Base-by-base conservation (phyloP, 2,797 vertebrate genomes). In the Sebastes paucispinis region DNA sequence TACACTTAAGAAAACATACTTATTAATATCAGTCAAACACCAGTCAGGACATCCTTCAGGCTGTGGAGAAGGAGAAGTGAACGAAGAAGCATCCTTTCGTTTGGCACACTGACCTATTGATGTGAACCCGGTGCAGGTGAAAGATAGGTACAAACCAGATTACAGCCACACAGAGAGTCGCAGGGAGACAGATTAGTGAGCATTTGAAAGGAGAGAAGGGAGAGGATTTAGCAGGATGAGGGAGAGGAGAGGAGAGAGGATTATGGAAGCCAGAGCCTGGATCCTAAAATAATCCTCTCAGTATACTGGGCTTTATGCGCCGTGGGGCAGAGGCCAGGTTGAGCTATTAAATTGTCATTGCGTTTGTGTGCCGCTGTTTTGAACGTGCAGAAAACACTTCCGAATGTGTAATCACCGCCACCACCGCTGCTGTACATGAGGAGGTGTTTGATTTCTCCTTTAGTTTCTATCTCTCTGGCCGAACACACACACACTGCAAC, bases 201-300 rank as follows among this genome's bases (percentile, higher is more conserved):
- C 90, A 89, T 94, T 90, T 94, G 93, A 95, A 94, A 94, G 87
- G 82, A 89, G 88, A 94, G 95, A 94, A 91, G 94, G 79, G 87
- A 90, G 83, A 85, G 92, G 94, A 93, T 94, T 95, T 94, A 95
- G 89, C 60, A 62, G 93, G 94, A 95, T 94, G 93, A 94, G 77
- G 79, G 78, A 87, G 90, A 94, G 90, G 89, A 93, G 92, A 89
- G 88, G 80, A 92, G 88, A 91, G 90, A 88, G 94, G 96, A 95
- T 96, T 96, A 96, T 77, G 79, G 83, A 88, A 91, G 91, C 79
- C 83, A 91, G 89, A 94, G 92, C 91, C 74, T 79, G 91, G 88
- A 95, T 95, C 92, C 90, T 90, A 92, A 93, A 95, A 95, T 96
- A 96, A 96, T 96, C 95, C 94, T 92, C 90, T 93, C 87, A 87